A percentile compares a stretch with the other conserved stretches of the same genome.
These are phyloP conservation scores for Charaxes varanes DNA, from an alignment of 1,140 invertebrate genomes.

Conservation along the genomic window DNA sequence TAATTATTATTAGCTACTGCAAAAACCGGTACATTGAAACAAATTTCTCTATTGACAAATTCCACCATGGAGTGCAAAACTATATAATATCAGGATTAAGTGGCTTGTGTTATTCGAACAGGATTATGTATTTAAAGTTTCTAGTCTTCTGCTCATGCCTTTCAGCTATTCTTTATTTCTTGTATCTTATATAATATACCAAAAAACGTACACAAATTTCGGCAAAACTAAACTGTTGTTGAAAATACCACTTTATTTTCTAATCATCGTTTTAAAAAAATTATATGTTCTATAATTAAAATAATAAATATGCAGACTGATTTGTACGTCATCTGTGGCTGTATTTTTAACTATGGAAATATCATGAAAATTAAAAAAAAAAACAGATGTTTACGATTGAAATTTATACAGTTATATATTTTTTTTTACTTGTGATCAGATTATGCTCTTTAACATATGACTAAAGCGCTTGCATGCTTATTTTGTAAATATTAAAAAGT, in stretches of 20 bases:
- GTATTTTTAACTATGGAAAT: too few relatives aligned
- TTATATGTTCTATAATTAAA: too few relatives aligned
- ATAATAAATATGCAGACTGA: too few relatives aligned
- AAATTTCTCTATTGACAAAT: slow-evolving; percentile 20
- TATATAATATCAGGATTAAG: slow-evolving; percentile 9
- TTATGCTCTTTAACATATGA: too few relatives aligned
- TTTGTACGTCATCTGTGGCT: too few relatives aligned
- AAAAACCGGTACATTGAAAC: slow-evolving; percentile 7
- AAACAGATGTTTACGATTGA: too few relatives aligned
- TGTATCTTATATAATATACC: neutral
- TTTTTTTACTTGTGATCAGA: neutral
- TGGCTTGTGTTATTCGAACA: slow-evolving; percentile 16
- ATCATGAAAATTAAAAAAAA: too few relatives aligned
- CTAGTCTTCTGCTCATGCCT: slow-evolving; percentile 19
- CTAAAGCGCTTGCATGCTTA: slow-evolving; percentile 29
- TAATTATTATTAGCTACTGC: neutral
- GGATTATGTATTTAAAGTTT: slow-evolving; percentile 16
- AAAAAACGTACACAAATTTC: too few relatives aligned
- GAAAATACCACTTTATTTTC: too few relatives aligned
- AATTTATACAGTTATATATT: too few relatives aligned
- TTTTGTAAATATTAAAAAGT: slow-evolving; percentile 31
- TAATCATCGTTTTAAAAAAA: too few relatives aligned
- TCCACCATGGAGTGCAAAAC: slow-evolving; percentile 22
- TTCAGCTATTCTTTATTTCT: slow-evolving; percentile 1
- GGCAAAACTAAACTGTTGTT: too few relatives aligned